Base-by-base conservation (phyloP, 2,888 invertebrate species). In the Hyalella azteca region DNA sequence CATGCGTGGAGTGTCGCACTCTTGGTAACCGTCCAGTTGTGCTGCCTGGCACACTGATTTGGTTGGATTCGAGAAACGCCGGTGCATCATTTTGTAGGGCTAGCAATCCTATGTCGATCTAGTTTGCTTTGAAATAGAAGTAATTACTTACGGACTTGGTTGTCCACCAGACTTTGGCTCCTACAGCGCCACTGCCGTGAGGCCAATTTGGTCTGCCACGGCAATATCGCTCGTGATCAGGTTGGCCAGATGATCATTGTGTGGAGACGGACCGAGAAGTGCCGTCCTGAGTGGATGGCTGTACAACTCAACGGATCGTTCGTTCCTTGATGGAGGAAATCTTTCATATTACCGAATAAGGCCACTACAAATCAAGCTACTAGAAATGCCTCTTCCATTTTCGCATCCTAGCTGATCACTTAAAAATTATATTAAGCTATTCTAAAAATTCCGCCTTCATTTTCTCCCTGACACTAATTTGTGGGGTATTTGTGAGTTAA, bases 41-140 rank as follows among this genome's bases (percentile, higher is more conserved):
- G 22, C 54, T 5, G 54, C 29, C 54, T 54, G 26, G 26, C 54
- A 54, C 29, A 54, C 29, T 54, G 54, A 22, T 54, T 54, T 22
- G 54, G 54, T 54, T 29, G 54, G 54, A 26, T 54, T 54, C 11
- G 26, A 22, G 54, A 13, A 54, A 9, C 3, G 54, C 54, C 54
- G 5, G 15, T 9, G 54, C 54, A 54, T 26, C 54, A 29, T n/a
- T n/a, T n/a, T 54, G 54, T 54, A 54, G 54, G 54, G 54, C 54
- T 29, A 29, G 54, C 54, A 54, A 54, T 54, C 66, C 66, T 66
- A n/a, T 36, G 78, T 60, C 81, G 76, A 81, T 76, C 81, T 81
- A 81, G 81, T 78, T 81, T 81, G 81, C 81, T 81, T 78, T 78
- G 78, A 78, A 78, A 81, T 81, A 81, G 81, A 81, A 81, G 81